phyloP scores from a whole-genome alignment of 2,888 invertebrate genomes.

The Ophion obscuratus region DNA sequence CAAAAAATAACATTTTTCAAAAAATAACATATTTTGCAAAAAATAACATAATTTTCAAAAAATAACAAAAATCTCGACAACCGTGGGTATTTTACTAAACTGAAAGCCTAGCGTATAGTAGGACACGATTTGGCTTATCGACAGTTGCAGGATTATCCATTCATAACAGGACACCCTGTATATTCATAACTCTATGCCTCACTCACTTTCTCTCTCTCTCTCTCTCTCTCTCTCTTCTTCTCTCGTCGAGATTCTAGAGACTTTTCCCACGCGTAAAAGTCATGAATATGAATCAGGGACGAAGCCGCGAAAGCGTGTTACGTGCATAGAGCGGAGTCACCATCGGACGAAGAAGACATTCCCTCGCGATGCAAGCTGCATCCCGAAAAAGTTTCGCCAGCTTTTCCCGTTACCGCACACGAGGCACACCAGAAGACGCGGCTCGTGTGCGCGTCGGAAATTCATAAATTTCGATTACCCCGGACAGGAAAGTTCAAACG shows the following conservation, averaged over 20 bases:
- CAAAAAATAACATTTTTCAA: no score
- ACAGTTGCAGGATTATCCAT: no score
- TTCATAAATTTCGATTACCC: not conserved
- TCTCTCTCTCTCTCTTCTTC: no score
- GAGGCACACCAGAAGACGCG: not conserved
- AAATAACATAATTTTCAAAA: no score
- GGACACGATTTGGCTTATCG: no score
- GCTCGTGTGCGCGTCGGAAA: not conserved
- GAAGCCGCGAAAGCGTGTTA: not conserved
- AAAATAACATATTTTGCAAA: no score
- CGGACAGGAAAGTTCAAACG: not conserved
- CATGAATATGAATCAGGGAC: constrained; percentile 36
- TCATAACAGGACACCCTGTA: no score
- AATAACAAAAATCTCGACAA: no score
- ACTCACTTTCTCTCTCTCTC: no score
- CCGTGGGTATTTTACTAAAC: no score
- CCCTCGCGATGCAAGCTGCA: not conserved
- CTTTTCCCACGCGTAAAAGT: constrained; percentile 16
- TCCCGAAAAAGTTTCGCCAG: not conserved
- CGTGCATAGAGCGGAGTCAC: not conserved
- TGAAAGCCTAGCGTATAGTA: no score
- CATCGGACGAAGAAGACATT: not conserved
- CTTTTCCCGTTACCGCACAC: not conserved
- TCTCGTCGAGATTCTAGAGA: constrained; percentile 9
- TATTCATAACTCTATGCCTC: not conserved